These are phyloP conservation scores for Drosophila imparisetae DNA, from an alignment of 2,888 invertebrate species.

Conservation along the genomic window DNA sequence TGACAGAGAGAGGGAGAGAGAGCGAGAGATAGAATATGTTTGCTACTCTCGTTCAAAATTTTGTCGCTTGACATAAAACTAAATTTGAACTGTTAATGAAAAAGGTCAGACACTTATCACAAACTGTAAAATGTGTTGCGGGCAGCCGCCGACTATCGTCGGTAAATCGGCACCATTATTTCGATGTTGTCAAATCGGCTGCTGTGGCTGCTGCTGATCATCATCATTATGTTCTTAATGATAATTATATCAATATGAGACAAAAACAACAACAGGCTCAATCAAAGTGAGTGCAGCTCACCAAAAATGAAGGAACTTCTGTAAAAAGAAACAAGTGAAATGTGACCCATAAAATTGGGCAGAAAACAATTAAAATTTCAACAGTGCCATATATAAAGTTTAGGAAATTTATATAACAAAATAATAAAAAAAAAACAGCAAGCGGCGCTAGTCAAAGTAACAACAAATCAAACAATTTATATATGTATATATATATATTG, in stretches of 20 bases:
- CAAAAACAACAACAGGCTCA: background rate
- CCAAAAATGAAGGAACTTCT: background rate
- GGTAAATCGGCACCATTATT: constrained; percentile 10
- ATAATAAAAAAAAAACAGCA: background rate
- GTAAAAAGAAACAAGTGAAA: constrained; percentile 28
- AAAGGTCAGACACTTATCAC: constrained; percentile 64
- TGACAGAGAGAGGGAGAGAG: background rate
- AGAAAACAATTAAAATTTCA: constrained; percentile 12
- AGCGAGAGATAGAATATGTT: background rate
- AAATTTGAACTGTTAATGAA: constrained; percentile 50
- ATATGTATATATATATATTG: background rate
- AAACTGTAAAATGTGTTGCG: constrained; percentile 19
- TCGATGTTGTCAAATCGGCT: constrained; percentile 5
- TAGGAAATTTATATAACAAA: constrained; percentile 9
- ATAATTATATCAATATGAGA: constrained; percentile 10
- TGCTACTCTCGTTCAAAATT: constrained; percentile 1
- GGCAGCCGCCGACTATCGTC: background rate
- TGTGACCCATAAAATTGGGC: constrained; percentile 42
- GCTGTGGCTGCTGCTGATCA: background rate
- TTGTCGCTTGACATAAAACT: constrained; percentile 33
- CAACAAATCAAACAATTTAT: background rate
- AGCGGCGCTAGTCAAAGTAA: constrained; percentile 50
- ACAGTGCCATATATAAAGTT: constrained; percentile 57
- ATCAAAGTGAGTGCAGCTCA: background rate
- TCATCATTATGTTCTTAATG: background rate